Evolutionary conservation across 2,113 vertebrate species (phyloP).

Genomic region (Pteruthius melanotis): DNA sequence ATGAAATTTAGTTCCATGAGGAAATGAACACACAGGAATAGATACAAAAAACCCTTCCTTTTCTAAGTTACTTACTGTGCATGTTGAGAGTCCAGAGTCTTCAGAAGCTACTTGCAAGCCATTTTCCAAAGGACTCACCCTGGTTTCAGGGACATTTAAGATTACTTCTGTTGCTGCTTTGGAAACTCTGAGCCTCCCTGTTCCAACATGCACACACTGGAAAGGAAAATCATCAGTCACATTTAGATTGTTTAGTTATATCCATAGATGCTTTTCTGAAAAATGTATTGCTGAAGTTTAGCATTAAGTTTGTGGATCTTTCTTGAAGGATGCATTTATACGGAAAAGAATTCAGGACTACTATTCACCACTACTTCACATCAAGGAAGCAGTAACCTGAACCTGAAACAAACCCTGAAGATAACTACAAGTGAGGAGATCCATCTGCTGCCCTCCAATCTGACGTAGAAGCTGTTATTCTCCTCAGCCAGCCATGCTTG

Average conservation of each 20-base stretch:
- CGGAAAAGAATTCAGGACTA: background rate
- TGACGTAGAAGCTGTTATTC: background rate
- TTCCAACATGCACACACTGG: constrained; percentile 33
- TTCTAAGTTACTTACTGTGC: constrained; percentile 80
- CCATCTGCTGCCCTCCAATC: background rate
- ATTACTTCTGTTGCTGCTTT: constrained; percentile 79
- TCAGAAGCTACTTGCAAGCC: constrained; percentile 93
- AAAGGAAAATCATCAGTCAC: background rate
- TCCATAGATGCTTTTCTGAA: background rate
- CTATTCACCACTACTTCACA: background rate
- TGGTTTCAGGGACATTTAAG: constrained; percentile 93
- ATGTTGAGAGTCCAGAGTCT: constrained; percentile 90
- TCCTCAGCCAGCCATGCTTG: background rate
- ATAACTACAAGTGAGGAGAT: background rate
- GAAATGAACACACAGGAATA: background rate
- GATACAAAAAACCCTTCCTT: background rate
- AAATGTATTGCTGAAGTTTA: background rate
- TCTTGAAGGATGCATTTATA: background rate
- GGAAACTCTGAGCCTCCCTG: constrained; percentile 68
- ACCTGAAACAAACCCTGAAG: background rate
- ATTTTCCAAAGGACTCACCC: constrained; percentile 86
- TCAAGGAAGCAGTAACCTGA: background rate
- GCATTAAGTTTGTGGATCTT: background rate
- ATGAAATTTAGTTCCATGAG: background rate
- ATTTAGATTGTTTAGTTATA: background rate